These are phyloP conservation scores for Chloroceryle aenea DNA, from an alignment of 2,113 vertebrate genomes.

Conservation along the genomic window DNA sequence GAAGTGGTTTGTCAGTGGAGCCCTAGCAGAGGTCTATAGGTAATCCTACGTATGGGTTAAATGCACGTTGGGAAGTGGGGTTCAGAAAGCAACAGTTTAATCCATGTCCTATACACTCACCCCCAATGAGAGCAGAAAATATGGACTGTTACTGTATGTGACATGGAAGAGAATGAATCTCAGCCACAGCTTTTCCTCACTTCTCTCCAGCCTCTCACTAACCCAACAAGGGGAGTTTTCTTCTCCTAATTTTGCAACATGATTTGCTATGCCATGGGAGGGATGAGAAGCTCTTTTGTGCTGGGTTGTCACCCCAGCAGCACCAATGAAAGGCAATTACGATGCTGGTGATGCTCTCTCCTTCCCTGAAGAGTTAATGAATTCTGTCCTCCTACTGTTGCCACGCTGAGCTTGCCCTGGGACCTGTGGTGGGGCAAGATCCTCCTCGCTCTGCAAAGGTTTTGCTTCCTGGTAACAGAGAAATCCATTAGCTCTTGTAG, in stretches of 20 bases:
- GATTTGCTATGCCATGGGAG: neutral
- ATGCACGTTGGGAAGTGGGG: neutral
- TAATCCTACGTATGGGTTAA: neutral
- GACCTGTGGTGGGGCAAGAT: neutral
- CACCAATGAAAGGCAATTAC: neutral
- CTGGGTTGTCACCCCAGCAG: neutral
- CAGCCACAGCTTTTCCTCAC: neutral
- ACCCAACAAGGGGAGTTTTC: neutral
- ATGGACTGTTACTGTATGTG: neutral
- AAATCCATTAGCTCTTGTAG: constrained; percentile 43
- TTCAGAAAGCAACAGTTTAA: neutral
- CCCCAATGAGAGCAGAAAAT: neutral
- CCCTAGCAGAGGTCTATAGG: neutral
- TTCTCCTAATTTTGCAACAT: neutral
- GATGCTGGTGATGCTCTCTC: neutral
- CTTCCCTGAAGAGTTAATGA: constrained; percentile 14
- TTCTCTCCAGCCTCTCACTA: neutral
- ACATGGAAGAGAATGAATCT: neutral
- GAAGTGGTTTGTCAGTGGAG: neutral
- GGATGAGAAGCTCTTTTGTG: neutral
- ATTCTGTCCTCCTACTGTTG: constrained; percentile 47
- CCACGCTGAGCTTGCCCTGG: neutral
- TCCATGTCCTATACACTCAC: neutral
- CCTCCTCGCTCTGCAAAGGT: neutral
- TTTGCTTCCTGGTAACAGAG: constrained; percentile 62